These are phyloP conservation scores for Chelonus formosanus DNA, from an alignment of 2,888 invertebrate species.

Conservation along the genomic window DNA sequence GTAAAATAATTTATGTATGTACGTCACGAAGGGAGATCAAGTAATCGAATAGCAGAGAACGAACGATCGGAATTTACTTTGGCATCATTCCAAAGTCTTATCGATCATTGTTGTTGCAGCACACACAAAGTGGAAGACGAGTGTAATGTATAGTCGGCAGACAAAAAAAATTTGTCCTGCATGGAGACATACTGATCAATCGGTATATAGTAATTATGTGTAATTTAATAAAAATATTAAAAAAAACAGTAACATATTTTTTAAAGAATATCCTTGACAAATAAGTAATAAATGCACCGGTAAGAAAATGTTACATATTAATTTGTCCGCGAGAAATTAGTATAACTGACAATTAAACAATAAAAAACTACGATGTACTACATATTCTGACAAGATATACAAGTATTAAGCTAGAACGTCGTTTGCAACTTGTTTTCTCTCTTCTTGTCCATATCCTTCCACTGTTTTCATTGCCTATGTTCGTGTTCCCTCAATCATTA, in stretches of 20 bases:
- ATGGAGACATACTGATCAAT: background rate
- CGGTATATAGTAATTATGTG: too few relatives aligned
- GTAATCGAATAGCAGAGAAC: conserved; percentile 17
- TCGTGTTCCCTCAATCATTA: conserved; percentile 53
- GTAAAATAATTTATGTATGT: conserved; percentile 19
- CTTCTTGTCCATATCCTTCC: conserved; percentile 21
- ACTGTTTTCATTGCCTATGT: conserved; percentile 46
- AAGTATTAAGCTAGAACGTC: background rate
- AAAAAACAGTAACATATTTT: conserved; percentile 23
- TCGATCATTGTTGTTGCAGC: conserved; percentile 33
- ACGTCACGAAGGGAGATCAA: conserved; percentile 19
- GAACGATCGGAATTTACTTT: conserved; percentile 39
- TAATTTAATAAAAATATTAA: conserved; percentile 32
- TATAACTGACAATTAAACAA: conserved; percentile 31
- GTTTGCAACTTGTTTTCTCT: conserved; percentile 28
- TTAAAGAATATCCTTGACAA: background rate
- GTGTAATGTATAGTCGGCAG: too few relatives aligned
- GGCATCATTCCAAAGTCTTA: conserved; percentile 41
- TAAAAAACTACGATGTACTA: conserved; percentile 1
- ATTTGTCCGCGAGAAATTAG: conserved; percentile 1
- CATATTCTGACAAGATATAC: too few relatives aligned
- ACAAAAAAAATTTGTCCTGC: too few relatives aligned
- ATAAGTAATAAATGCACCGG: background rate
- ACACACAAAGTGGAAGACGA: conserved; percentile 3
- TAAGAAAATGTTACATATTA: background rate